phyloP scores from a whole-genome alignment of 2,113 vertebrate species.

The Xiphophorus couchianus region DNA sequence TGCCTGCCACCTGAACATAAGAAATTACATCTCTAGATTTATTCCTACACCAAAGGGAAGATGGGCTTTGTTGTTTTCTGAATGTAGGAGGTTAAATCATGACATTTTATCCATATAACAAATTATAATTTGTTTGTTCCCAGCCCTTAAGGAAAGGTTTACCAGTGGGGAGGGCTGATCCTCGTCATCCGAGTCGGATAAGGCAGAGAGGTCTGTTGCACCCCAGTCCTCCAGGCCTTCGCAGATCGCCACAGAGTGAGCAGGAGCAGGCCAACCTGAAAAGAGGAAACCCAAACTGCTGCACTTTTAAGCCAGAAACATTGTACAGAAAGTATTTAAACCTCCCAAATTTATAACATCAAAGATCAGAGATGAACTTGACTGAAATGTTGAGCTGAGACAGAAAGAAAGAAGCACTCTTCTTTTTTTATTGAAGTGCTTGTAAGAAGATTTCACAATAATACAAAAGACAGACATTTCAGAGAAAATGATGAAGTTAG shows the following conservation, averaged over 20 bases:
- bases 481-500: too few species aligned
- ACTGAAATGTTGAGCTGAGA: too few species aligned
- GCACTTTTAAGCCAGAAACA: neutral
- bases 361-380: too few species aligned
- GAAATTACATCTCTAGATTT: neutral
- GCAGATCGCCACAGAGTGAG: slow-evolving; percentile 85
- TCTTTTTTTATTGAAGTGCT: too few species aligned
- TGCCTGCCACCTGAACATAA: slow-evolving; percentile 83
- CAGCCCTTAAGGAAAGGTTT: slow-evolving; percentile 47
- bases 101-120: neutral
- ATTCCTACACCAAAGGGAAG: neutral
- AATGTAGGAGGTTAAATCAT: neutral
- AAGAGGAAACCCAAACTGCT: neutral
- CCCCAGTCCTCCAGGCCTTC: slow-evolving; percentile 88
- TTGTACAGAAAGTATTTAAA: neutral
- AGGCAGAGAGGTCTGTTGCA: slow-evolving; percentile 83
- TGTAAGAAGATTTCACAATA: too few species aligned
- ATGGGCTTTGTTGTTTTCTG: neutral
- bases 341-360: too few species aligned
- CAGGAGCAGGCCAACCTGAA: slow-evolving; percentile 85
- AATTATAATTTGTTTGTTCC: neutral
- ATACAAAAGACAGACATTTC: too few species aligned
- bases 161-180: slow-evolving; percentile 84
- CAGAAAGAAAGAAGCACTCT: too few species aligned
- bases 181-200: slow-evolving; percentile 87